These are phyloP conservation scores for Palaemon carinicauda DNA, from an alignment of 1,140 invertebrate genomes.

Conservation along the genomic window DNA sequence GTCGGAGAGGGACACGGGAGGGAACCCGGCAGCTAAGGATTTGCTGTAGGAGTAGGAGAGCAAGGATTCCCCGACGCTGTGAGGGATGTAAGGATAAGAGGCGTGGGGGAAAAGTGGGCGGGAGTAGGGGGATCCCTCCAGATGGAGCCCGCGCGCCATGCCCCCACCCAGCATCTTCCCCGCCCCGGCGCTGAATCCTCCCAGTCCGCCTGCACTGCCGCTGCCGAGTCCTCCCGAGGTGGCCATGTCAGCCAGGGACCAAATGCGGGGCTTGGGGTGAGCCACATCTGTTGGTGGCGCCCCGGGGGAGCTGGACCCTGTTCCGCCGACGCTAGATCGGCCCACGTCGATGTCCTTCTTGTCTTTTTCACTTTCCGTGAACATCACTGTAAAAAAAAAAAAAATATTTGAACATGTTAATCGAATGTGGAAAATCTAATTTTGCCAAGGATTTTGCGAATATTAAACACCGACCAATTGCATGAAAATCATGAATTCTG, in stretches of 20 bases:
- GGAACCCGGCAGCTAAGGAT: conserved; percentile 51
- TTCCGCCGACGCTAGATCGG: conserved; percentile 16
- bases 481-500: too few relatives aligned
- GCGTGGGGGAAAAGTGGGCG: conserved; percentile 53
- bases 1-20: conserved; percentile 49
- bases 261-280: conserved; percentile 81
- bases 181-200: conserved; percentile 22
- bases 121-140: conserved; percentile 53
- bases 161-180: conserved; percentile 50
- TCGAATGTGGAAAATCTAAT: too few relatives aligned
- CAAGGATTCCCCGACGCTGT: conserved; percentile 52
- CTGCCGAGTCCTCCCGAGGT: conserved; percentile 55
- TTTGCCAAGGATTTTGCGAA: too few relatives aligned
- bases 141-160: conserved; percentile 52
- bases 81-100: conserved; percentile 57
- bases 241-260: conserved; percentile 92
- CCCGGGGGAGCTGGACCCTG: conserved; percentile 38
- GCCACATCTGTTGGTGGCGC: conserved; percentile 54
- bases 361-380: conserved; percentile 56
- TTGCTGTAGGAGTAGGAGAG: conserved; percentile 59
- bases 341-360: conserved; percentile 45
- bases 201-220: conserved; percentile 34
- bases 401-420: too few relatives aligned
- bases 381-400: conserved; percentile 34
- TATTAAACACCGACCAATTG: too few relatives aligned